Conservation (phyloP, 2,888 invertebrate species). For the Alsophila aescularia region DNA sequence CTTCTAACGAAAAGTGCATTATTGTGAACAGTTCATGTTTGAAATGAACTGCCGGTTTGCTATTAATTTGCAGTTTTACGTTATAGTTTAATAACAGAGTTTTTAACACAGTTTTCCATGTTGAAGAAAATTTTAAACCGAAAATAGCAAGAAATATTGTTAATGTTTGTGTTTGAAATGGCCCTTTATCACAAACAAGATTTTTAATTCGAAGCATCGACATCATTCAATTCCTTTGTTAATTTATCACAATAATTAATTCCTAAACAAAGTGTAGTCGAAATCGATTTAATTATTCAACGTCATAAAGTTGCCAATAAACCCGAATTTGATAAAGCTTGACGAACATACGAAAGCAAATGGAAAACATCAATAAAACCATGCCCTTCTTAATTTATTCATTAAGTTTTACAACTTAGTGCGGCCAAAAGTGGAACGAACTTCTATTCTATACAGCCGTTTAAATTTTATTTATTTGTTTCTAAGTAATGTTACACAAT, state of each 20-base stretch:
- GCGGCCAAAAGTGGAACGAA: conserved; percentile 11
- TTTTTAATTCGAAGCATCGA: conserved; percentile 14
- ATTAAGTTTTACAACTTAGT: conserved; percentile 17
- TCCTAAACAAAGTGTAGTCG: conserved; percentile 44
- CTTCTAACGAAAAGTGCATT: conserved; percentile 58
- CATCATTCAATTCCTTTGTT: conserved; percentile 34
- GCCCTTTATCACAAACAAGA: background rate
- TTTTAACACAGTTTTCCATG: too few species aligned
- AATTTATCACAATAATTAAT: conserved; percentile 43
- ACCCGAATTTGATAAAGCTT: conserved; percentile 55
- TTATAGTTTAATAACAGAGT: background rate
- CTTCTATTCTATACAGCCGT: background rate
- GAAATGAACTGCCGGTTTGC: conserved; percentile 27
- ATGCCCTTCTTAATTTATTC: conserved; percentile 32
- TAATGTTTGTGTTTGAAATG: too few species aligned
- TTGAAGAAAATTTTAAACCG: too few species aligned
- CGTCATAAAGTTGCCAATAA: conserved; percentile 61
- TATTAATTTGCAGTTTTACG: background rate
- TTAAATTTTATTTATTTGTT: conserved; percentile 18
- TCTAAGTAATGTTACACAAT: conserved; percentile 13
- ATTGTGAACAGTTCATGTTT: conserved; percentile 22
- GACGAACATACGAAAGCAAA: conserved; percentile 34
- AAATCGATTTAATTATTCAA: conserved; percentile 63
- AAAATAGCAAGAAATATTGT: too few species aligned
- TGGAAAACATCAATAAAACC: conserved; percentile 36